A percentile compares a stretch with the other conserved stretches of the same genome.
Conservation (phyloP, 1,140 invertebrate species). For the Physella acuta region DNA sequence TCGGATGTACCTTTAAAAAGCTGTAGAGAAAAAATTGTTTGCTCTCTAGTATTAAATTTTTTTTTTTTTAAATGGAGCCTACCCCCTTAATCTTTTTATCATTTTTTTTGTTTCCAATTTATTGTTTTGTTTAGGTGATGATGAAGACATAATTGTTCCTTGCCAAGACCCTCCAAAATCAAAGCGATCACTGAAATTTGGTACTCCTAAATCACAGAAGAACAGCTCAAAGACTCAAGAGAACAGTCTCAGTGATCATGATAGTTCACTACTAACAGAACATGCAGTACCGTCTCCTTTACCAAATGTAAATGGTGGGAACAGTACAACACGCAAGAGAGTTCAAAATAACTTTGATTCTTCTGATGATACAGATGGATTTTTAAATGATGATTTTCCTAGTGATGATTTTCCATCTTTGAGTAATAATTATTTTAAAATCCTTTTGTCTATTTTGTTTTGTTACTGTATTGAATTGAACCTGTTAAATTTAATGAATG, state of each 20-base stretch:
- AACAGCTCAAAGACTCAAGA: background rate
- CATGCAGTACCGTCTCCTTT: background rate
- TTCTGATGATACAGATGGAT: background rate
- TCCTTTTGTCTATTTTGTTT: too few species aligned
- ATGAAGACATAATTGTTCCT: background rate
- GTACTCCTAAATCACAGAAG: conserved; percentile 7
- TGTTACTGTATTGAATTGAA: too few species aligned
- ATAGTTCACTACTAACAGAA: background rate
- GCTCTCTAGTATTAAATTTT: too few species aligned
- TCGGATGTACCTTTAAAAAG: too few species aligned
- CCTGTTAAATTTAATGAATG: too few species aligned
- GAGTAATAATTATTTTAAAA: too few species aligned
- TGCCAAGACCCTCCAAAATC: conserved; percentile 14
- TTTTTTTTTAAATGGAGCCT: too few species aligned
- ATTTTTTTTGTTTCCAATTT: too few species aligned
- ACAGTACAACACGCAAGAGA: background rate
- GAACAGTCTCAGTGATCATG: background rate
- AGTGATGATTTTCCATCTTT: too few species aligned
- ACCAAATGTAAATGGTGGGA: too few species aligned
- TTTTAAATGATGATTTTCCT: background rate
- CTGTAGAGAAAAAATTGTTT: too few species aligned
- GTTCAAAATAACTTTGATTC: background rate
- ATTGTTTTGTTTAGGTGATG: background rate
- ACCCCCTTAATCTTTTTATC: too few species aligned
- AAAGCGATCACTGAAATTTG: conserved; percentile 22